These are phyloP conservation scores for Sthenelais limicola DNA, from an alignment of 2,888 invertebrate species.

Conservation along the genomic window DNA sequence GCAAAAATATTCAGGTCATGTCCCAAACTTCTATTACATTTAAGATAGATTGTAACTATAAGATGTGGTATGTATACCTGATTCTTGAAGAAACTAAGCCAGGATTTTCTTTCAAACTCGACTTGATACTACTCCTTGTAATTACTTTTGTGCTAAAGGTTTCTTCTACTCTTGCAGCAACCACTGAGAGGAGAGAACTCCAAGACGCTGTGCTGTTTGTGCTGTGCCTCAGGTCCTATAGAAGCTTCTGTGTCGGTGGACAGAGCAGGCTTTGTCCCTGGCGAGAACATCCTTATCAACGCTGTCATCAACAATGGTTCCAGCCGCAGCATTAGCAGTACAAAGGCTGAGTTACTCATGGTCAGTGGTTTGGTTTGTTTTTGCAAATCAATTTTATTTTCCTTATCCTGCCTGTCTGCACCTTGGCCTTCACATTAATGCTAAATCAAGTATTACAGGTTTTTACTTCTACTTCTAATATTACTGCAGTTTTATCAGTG, in stretches of 20 bases:
- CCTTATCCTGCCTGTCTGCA: neutral
- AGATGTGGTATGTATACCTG: too few relatives aligned
- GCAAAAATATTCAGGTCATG: too few relatives aligned
- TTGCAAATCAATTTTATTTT: too few relatives aligned
- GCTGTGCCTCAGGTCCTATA: conserved; percentile 83
- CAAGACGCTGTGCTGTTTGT: conserved; percentile 74
- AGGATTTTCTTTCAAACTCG: too few relatives aligned
- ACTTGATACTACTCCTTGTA: too few relatives aligned
- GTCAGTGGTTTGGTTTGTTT: conserved; percentile 38
- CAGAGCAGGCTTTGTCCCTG: conserved; percentile 94
- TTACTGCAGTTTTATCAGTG: too few relatives aligned
- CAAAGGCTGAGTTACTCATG: conserved; percentile 20
- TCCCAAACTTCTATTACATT: too few relatives aligned
- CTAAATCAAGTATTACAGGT: neutral
- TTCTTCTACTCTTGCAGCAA: conserved; percentile 74
- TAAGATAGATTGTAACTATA: too few relatives aligned
- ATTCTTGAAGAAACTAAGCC: too few relatives aligned
- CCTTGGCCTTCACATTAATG: neutral
- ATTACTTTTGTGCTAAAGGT: neutral
- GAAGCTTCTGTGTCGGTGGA: conserved; percentile 88
- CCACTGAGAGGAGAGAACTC: conserved; percentile 78
- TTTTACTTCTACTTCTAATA: too few relatives aligned
- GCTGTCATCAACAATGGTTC: conserved; percentile 90
- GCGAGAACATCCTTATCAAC: conserved; percentile 89
- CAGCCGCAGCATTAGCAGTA: conserved; percentile 43